phyloP scores from a whole-genome alignment of 2,888 invertebrate species.

The Papilio elwesi region DNA sequence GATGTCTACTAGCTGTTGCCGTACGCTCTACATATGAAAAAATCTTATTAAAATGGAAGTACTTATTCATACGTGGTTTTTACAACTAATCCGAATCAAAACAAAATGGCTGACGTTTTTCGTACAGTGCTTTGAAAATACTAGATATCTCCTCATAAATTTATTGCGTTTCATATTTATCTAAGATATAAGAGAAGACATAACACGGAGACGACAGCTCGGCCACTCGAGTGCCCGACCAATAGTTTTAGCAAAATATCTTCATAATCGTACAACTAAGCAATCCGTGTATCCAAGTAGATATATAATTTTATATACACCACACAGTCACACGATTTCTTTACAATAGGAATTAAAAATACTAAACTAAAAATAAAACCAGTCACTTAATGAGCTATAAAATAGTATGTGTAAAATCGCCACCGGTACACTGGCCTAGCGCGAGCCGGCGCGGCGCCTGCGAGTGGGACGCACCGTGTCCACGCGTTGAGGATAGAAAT shows the following conservation, averaged over 20 bases:
- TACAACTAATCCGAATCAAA: conserved; percentile 77
- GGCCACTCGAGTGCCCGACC: conserved; percentile 55
- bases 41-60: conserved; percentile 83
- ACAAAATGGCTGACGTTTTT: conserved; percentile 75
- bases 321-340: conserved; percentile 78
- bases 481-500: neutral
- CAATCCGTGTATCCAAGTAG: conserved; percentile 64
- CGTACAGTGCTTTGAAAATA: conserved; percentile 72
- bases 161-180: conserved; percentile 66
- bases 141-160: conserved; percentile 68
- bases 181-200: conserved; percentile 76
- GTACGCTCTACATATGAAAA: conserved; percentile 77
- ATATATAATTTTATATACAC: conserved; percentile 68
- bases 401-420: conserved; percentile 76
- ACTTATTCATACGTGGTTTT: conserved; percentile 73
- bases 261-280: conserved; percentile 62
- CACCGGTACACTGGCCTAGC: conserved; percentile 81
- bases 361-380: conserved; percentile 79
- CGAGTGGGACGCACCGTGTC: neutral
- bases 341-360: conserved; percentile 79
- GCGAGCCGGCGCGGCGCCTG: conserved; percentile 49
- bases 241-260: conserved; percentile 46
- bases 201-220: conserved; percentile 62
- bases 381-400: conserved; percentile 82
- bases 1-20: conserved; percentile 74